These are phyloP conservation scores for Amphiura filiformis DNA, from an alignment of 35 echinoderm and acorn worm species.

Conservation along the genomic window DNA sequence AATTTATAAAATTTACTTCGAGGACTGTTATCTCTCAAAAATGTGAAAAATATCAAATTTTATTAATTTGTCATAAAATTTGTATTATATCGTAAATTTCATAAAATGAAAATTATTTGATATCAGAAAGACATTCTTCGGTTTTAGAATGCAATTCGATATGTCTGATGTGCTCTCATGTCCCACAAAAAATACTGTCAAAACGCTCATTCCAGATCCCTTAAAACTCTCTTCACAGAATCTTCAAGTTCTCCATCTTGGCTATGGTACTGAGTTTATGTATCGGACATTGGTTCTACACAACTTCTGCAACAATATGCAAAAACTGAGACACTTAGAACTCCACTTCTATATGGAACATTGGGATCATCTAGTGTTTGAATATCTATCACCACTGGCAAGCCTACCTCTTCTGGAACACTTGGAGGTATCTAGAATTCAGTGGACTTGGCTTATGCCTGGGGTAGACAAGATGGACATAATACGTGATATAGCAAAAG, in stretches of 20 bases:
- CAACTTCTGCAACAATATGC: not conserved
- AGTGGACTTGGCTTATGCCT: not conserved
- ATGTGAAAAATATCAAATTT: no score
- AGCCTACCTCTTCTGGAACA: not conserved
- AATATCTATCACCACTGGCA: not conserved
- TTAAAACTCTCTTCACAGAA: not conserved
- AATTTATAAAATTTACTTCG: no score
- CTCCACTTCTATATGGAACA: not conserved
- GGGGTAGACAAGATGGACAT: not conserved
- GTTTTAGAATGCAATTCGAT: no score
- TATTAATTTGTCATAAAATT: no score
- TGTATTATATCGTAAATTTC: no score
- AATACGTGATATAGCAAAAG: not conserved
- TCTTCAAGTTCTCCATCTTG: not conserved
- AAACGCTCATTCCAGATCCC: no score
- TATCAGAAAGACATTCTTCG: no score
- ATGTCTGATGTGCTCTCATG: no score
- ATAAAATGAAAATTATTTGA: no score
- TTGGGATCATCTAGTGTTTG: not conserved
- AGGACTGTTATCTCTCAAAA: no score
- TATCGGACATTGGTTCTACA: not conserved
- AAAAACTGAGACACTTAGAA: not conserved
- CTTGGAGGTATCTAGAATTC: not conserved
- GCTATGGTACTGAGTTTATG: not conserved
- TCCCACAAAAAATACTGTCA: no score